Base-by-base conservation (phyloP, 2,113 vertebrate genomes). In the Smithornis capensis region DNA sequence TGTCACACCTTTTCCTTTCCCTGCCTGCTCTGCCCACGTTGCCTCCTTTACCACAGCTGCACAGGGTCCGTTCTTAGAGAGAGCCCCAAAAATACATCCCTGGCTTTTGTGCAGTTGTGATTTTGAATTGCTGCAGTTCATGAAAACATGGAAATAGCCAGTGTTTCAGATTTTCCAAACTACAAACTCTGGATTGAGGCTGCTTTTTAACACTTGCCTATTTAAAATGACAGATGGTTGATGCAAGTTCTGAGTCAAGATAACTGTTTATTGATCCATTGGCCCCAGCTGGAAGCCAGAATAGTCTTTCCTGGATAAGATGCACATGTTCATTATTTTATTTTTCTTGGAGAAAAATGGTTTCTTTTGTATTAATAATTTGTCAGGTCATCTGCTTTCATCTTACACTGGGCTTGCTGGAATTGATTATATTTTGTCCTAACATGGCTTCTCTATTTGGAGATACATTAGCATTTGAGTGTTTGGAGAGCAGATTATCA, bases 351-450 rank as follows among this genome's bases (percentile, higher is more conserved):
- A 88, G 87, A 85, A 74, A 82, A 90, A 69, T 47, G 27, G 19
- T 62, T 92, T 94, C 35, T 91, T 93, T 55, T 69, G 7, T 83
- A 67, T 77, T 80, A 87, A 82, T 96, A 74, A 83, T 85, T 95
- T 65, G 49, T 90, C 57, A 90, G 71, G n/a, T 81, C 70, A 69
- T 70, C 67, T 92, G 67, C 67, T 91, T 90, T 88, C 55, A 77
- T 94, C 60, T 80, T 95, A 81, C 55, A 56, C 67, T 80, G 65
- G 79, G 55, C 60, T 83, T 70, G 40, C 90, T 90, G 85, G 40
- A 95, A 83, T 49, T 63, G 68, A 57, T 90, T 76, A 2, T 52
- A 14, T 81, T 91, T 92, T 88, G 35, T 83, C 79, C 60, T 47
- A 78, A 71, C 40, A 24, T 14, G 71, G 49, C 56, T 44, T 88